Conservation (phyloP, 2,888 invertebrate genomes). For the Cyaniris semiargus region DNA sequence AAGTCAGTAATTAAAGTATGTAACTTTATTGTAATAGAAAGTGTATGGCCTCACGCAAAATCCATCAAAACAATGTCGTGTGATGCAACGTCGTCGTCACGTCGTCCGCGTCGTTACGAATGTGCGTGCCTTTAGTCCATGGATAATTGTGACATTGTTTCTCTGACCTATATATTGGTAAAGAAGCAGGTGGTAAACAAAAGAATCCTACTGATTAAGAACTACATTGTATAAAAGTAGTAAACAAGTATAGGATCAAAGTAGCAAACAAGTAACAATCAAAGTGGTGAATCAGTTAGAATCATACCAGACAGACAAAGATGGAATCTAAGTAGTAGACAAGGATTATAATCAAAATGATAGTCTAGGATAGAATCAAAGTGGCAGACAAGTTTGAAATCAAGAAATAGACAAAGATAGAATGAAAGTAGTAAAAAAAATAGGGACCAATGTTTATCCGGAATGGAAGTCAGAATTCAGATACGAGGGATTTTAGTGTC, state of each 20-base stretch:
- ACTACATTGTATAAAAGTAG: too few species aligned
- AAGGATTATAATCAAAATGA: not conserved
- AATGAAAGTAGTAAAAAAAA: too few species aligned
- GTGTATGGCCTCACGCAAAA: conserved; percentile 51
- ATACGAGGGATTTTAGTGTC: too few species aligned
- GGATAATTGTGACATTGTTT: conserved; percentile 58
- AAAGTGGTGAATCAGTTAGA: too few species aligned
- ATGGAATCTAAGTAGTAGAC: not conserved
- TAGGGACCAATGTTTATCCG: too few species aligned
- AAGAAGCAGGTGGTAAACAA: not conserved
- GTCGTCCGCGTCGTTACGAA: conserved; percentile 44
- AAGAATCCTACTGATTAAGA: too few species aligned
- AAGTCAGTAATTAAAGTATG: not conserved
- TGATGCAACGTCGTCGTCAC: conserved; percentile 61
- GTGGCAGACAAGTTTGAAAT: too few species aligned
- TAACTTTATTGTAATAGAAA: conserved; percentile 33
- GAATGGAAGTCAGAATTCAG: too few species aligned
- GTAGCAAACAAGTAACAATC: too few species aligned
- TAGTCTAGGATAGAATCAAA: not conserved
- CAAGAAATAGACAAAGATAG: too few species aligned
- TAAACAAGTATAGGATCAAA: too few species aligned
- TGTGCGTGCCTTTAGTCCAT: conserved; percentile 54
- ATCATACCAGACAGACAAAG: too few species aligned
- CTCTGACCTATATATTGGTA: not conserved
- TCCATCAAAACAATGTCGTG: conserved; percentile 46